Evolutionary conservation across 2,888 invertebrate species (phyloP).

Genomic region (Synanthedon tipuliformis): DNA sequence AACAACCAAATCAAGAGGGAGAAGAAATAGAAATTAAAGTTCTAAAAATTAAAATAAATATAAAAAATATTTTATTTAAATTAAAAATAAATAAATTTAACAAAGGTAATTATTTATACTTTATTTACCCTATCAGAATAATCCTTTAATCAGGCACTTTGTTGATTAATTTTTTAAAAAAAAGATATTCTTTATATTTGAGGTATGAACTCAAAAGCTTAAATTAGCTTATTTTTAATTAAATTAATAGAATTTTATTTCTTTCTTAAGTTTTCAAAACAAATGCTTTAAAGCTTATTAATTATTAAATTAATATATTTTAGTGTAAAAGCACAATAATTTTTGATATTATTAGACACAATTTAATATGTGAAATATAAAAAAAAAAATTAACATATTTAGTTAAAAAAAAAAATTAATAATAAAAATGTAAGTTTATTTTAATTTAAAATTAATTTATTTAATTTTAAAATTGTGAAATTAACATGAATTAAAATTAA

Average conservation of each 20-base stretch:
- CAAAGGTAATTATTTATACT: conserved; percentile 61
- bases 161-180: conserved; percentile 41
- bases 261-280: conserved; percentile 79
- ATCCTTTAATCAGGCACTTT: conserved; percentile 60
- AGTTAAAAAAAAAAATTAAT: too few relatives aligned
- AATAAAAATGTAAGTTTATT: too few relatives aligned
- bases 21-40: conserved; percentile 45
- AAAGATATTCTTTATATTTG: conserved; percentile 61
- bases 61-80: conserved; percentile 63
- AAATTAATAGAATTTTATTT: conserved; percentile 30
- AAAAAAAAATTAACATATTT: background rate
- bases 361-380: too few relatives aligned
- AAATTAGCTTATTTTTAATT: conserved; percentile 62
- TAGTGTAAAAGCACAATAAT: too few relatives aligned
- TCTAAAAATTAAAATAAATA: conserved; percentile 65
- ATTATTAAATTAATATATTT: conserved; percentile 18
- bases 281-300: conserved; percentile 78
- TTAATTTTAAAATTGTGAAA: too few relatives aligned
- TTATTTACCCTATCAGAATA: conserved; percentile 60
- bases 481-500: too few relatives aligned
- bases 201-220: conserved; percentile 75
- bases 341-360: too few relatives aligned
- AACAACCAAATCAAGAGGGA: conserved; percentile 55
- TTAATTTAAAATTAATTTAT: too few relatives aligned
- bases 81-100: conserved; percentile 65